These are phyloP conservation scores for Apeira syringaria DNA, from an alignment of 2,888 invertebrate species.

Conservation along the genomic window DNA sequence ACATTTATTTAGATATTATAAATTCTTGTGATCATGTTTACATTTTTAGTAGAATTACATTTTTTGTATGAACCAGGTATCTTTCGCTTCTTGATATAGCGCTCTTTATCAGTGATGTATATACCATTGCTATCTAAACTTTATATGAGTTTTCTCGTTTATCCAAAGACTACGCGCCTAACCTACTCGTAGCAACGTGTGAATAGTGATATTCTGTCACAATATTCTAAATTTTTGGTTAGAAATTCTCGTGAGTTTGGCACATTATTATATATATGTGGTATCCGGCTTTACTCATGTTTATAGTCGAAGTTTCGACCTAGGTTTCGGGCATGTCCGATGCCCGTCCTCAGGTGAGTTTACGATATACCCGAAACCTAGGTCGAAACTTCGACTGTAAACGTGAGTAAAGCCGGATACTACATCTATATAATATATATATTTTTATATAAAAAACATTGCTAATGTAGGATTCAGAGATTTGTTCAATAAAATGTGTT, in stretches of 20 bases:
- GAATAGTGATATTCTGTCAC: conserved; percentile 5
- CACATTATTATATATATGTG: too few species aligned
- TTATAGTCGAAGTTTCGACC: too few species aligned
- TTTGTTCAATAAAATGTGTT: conserved; percentile 35
- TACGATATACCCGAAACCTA: too few species aligned
- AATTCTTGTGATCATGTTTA: background rate
- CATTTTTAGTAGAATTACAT: background rate
- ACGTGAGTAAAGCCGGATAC: too few species aligned
- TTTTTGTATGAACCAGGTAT: conserved; percentile 5
- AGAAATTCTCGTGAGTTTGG: too few species aligned
- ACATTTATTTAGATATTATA: conserved; percentile 24
- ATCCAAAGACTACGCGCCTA: conserved; percentile 37
- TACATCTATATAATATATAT: too few species aligned
- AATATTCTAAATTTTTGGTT: conserved; percentile 1
- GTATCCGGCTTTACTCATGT: too few species aligned
- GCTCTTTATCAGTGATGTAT: conserved; percentile 43
- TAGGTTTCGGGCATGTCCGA: too few species aligned
- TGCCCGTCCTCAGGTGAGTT: too few species aligned
- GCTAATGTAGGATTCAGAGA: conserved; percentile 6
- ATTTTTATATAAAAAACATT: background rate
- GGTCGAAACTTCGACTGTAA: too few species aligned
- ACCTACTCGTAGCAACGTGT: conserved; percentile 31
- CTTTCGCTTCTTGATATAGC: conserved; percentile 22
- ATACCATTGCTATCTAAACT: conserved; percentile 41
- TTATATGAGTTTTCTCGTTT: conserved; percentile 41